Base-by-base conservation (phyloP, 2,888 invertebrate species). In the Dynastes tityus region DNA sequence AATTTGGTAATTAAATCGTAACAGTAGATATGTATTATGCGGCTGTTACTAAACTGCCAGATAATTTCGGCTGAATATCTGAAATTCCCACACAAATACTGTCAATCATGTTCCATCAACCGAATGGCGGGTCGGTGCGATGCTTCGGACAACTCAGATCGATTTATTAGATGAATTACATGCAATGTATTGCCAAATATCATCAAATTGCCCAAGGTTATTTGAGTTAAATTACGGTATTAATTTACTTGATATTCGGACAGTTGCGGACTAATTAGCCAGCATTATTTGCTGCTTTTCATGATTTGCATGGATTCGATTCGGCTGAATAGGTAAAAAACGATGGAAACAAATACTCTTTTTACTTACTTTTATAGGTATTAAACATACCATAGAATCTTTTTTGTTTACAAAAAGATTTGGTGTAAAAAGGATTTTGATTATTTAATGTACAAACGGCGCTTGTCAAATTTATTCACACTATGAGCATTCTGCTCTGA, bases 191-290 rank as follows among this genome's bases (percentile, higher is more conserved):
- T 22, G 1, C 22, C 22, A 22, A 22, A 22, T 22, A 22, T 37
- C 58, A 74, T 13, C 45, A 63, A 74, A 74, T 74, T 74, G 37
- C 2, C 27, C 2, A 22, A 40, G 5, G 13, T 29, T 61, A 74
- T 74, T 74, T 45, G 11, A 63, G 27, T 32, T 27, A 9, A 74
- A 74, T 49, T 74, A 61, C 45, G 13, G 27, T 61, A 74, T 74
- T 74, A 74, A 74, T 74, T 74, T 49, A n/a, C 4, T 27, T 63
- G 73, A 58, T 61, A 74, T 27, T 61, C 22, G 61, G 40, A 13
- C 29, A 74, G 37, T 74, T 27, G 73, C 37, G 37, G 22, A 32
- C 16, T 73, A 37, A 73, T 73, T 73, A 73, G 45, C 45, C 45
- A 22, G 16, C 37, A 61, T 61, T 61, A 74, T 74, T 61, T 45